Base-by-base conservation (phyloP, 2,797 vertebrate species). In the Lindbergichthys nudifrons region DNA sequence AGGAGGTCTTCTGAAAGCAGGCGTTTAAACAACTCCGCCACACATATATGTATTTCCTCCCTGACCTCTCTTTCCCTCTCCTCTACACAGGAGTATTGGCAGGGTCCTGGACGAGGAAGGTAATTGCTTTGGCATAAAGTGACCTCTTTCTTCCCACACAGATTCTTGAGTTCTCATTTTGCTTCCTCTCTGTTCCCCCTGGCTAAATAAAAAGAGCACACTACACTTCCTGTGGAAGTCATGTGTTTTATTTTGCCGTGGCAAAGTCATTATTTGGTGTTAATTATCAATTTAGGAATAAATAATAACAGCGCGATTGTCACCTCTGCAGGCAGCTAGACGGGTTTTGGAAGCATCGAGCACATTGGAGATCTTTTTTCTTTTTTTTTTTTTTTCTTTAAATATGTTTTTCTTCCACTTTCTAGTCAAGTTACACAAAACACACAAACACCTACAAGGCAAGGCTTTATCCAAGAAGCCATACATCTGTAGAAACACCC, bases 91-190 rank as follows among this genome's bases (percentile, higher is more conserved):
- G 69, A 65, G 63, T 81, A 91, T 86, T 82, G 87, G 86, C 91
- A 90, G 84, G 54, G 83, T 70, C 76, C 76, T 65, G 79, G 79
- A 82, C 45, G 65, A 77, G 65, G 74, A 87, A 92, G 88, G 88
- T 92, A 93, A 94, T 93, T 92, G 89, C 88, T 92, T 86, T 89
- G 89, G 86, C 91, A 88, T 84, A 75, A 82, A 85, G 75, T 90
- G 88, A 90, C 89, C 91, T 89, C 82, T 80, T 81, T 81, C 88
- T 90, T 92, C 89, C 89, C 83, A 92, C 90, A 86, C 91, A 87
- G 73, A 77, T 80, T 74, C 83, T 79, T 72, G 57, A 79, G 23
- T 67, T 81, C 83, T 89, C 67, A 76, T 87, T 83, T 80, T 42
- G 77, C 77, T 85, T 80, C 76, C 79, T 77, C 76, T 65, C 63